These are phyloP conservation scores for Bellardia bayeri DNA, from an alignment of 2,888 invertebrate species.

Conservation along the genomic window DNA sequence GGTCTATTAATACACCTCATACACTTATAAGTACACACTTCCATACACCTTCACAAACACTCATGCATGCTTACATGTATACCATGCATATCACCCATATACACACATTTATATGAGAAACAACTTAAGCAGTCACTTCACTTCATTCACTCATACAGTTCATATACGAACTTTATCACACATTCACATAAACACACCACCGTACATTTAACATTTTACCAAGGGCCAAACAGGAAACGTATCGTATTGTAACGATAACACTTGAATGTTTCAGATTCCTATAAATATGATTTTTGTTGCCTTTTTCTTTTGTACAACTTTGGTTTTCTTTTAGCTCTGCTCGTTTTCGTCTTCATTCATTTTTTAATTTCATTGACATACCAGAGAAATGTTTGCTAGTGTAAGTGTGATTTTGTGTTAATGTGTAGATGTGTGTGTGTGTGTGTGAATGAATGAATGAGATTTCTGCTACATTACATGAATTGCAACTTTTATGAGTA, in stretches of 20 bases:
- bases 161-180: constrained; percentile 37
- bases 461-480: constrained; percentile 52
- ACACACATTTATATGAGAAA: not conserved
- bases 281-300: constrained; percentile 66
- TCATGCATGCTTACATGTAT: not conserved
- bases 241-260: constrained; percentile 71
- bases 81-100: not conserved
- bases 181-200: constrained; percentile 22
- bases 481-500: constrained; percentile 82
- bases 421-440: constrained; percentile 12
- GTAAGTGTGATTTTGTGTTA: constrained; percentile 16
- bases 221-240: constrained; percentile 55
- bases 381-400: constrained; percentile 22
- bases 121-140: constrained; percentile 52
- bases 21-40: not conserved
- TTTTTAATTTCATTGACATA: constrained; percentile 38
- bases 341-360: constrained; percentile 17
- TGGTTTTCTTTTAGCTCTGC: constrained; percentile 37
- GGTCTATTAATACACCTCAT: constrained; percentile 64
- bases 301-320: constrained; percentile 30
- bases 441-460: constrained; percentile 10
- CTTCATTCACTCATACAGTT: constrained; percentile 48
- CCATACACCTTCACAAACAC: constrained; percentile 12
- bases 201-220: constrained; percentile 37
- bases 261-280: constrained; percentile 70